phyloP scores from a whole-genome alignment of 2,888 invertebrate genomes.

The Neoaliturus tenellus region DNA sequence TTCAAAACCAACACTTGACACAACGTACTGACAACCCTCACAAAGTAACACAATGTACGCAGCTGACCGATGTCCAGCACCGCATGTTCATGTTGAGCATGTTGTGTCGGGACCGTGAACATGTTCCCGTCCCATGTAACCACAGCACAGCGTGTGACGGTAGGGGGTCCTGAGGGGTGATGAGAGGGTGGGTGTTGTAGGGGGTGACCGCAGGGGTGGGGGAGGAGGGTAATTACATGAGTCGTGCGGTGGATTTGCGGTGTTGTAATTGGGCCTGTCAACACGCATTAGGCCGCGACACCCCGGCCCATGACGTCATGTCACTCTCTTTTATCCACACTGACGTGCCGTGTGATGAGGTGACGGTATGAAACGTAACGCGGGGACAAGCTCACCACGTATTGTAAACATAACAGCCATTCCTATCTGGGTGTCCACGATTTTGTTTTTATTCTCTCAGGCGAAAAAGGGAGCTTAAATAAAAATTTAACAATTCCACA shows the following conservation, averaged over 20 bases:
- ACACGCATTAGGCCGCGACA: slow-evolving; percentile 53
- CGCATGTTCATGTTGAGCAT: background rate
- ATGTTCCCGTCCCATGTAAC: background rate
- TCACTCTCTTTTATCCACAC: background rate
- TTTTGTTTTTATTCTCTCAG: too few species aligned
- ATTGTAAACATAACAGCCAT: too few species aligned
- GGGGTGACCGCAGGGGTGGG: background rate
- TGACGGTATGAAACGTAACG: too few species aligned
- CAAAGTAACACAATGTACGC: too few species aligned
- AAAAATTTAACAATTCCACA: too few species aligned
- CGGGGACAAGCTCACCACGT: too few species aligned
- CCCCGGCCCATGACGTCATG: background rate
- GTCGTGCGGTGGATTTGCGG: slow-evolving; percentile 55
- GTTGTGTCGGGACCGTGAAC: background rate
- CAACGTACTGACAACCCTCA: too few species aligned
- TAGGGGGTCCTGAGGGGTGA: background rate
- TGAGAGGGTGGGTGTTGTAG: slow-evolving; percentile 23
- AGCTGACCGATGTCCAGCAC: too few species aligned
- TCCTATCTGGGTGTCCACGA: too few species aligned
- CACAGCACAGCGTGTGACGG: background rate
- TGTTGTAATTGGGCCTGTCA: slow-evolving; percentile 53
- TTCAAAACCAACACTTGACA: too few species aligned
- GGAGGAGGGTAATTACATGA: slow-evolving; percentile 48
- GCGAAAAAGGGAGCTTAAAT: too few species aligned
- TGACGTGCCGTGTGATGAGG: background rate